Evolutionary conservation across 2,888 invertebrate genomes (phyloP), one percentile per base, ranked within the genome.

Genomic region (Chesias legatella): DNA sequence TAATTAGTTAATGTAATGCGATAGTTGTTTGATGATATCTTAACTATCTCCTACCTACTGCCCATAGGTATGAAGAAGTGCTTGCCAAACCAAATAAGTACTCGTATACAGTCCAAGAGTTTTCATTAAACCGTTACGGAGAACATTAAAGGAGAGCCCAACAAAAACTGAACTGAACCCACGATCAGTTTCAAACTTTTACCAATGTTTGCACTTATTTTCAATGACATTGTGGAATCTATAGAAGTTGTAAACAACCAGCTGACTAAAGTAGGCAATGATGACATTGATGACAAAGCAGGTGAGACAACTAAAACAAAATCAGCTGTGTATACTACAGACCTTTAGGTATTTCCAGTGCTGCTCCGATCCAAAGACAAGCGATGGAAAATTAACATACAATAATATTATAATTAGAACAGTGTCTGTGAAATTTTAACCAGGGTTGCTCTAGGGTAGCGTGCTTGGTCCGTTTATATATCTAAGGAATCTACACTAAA

Each of bases 271-370:
- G 13, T 17, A 17, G 13, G 13, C 13, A 17, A 28, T 21, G 8
- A 31, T 21, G 31, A 33, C 38, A 40, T 25, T 10, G 30, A 43
- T 33, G 33, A 36, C 25, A 24, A 35, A 50, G 43, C 43, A 27
- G 25, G 9, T 17, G 3, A 21, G 13, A 11, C 9, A 28, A 26
- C 33, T 23, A 17, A 33, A 26, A 43, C 21, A 40, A 58, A 48
- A 51, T 51, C 47, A 63, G 58, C 57, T 40, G 73, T 78, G 73
- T 76, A 76, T 76, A 53, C 68, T 83, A 91, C 92, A 88, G 90
- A 94, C 94, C 93, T 94, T 94, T 72, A 93, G 90, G 84, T 94
- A 93, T 83, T 93, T 94, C 94, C 94, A 94, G 84, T 94, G 94
- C 94, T 94, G 90, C 79, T 74, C 78, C 79, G 43, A 75, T 79